Conservation (phyloP, 2,113 vertebrate species). For the Meriones unguiculatus region DNA sequence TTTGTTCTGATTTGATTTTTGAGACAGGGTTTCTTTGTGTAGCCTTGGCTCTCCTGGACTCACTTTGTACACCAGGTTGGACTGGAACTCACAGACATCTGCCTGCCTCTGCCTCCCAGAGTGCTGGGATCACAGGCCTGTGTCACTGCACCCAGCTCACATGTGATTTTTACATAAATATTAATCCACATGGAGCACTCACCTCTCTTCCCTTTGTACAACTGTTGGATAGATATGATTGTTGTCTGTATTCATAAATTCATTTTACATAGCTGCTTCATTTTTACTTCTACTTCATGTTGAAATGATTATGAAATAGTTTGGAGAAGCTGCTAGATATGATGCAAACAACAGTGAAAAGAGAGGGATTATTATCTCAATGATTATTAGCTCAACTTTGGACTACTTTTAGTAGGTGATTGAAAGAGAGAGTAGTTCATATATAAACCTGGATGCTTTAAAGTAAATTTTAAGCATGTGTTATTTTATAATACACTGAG, state of each 20-base stretch:
- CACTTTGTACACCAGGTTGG: too few relatives aligned
- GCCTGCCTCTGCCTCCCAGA: too few relatives aligned
- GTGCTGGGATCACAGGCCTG: too few relatives aligned
- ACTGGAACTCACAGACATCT: too few relatives aligned
- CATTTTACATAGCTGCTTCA: neutral
- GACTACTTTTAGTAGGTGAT: neutral
- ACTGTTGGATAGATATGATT: neutral
- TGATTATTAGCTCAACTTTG: neutral
- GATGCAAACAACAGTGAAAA: neutral
- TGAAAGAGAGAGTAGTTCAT: neutral
- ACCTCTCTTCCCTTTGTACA: conserved; percentile 13
- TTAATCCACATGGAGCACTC: neutral
- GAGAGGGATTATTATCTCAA: neutral
- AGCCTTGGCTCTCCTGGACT: too few relatives aligned
- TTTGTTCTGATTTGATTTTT: too few relatives aligned
- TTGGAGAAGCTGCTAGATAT: neutral
- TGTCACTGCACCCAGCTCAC: too few relatives aligned
- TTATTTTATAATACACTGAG: conserved; percentile 25
- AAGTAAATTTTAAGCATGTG: conserved; percentile 18
- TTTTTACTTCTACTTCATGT: conserved; percentile 1
- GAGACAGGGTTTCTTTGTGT: too few relatives aligned
- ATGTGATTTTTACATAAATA: neutral
- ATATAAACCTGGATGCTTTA: neutral
- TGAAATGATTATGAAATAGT: neutral
- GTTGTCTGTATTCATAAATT: conserved; percentile 47